A percentile compares a stretch with the other conserved stretches of the same genome.
Evolutionary conservation across 30 jellyfish, hydroid and myxozoan species (phyloP).

Genomic region (Turritopsis dohrnii): DNA sequence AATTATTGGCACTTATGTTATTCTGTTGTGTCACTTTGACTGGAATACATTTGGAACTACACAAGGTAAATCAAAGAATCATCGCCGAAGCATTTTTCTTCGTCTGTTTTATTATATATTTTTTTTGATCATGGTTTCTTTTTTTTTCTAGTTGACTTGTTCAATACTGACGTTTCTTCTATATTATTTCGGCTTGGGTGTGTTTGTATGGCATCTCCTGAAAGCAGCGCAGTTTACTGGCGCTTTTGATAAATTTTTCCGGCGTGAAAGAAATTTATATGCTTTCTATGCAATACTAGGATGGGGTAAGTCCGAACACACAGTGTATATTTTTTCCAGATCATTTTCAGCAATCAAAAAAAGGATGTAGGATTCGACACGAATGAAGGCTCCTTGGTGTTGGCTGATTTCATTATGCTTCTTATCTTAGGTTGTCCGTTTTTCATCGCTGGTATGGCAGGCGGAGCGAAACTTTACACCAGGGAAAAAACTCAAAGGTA

Average conservation of each 20-base stretch:
- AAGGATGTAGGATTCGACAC: background rate
- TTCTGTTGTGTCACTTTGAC: slow-evolving; percentile 67
- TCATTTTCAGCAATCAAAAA: background rate
- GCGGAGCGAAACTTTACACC: slow-evolving; percentile 62
- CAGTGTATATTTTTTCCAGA: background rate
- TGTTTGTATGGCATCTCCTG: slow-evolving; percentile 92
- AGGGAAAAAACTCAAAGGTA: slow-evolving; percentile 69
- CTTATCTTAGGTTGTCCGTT: slow-evolving; percentile 60
- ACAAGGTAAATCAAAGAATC: slow-evolving; percentile 30
- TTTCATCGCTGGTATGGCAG: slow-evolving; percentile 94
- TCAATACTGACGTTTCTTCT: slow-evolving; percentile 70
- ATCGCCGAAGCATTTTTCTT: background rate
- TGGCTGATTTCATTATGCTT: background rate
- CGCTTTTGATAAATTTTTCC: slow-evolving; percentile 89
- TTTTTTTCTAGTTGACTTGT: slow-evolving; percentile 53
- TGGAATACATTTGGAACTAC: slow-evolving; percentile 65
- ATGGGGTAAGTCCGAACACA: slow-evolving; percentile 73
- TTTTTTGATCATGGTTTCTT: background rate
- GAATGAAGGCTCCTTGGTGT: too few relatives aligned
- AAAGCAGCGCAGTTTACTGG: slow-evolving; percentile 98
- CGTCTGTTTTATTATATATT: background rate
- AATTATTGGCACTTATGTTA: slow-evolving; percentile 53
- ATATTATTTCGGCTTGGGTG: slow-evolving; percentile 89
- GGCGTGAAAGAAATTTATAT: slow-evolving; percentile 72
- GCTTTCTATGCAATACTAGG: slow-evolving; percentile 83